Base-by-base conservation (phyloP, 1,140 invertebrate species). In the Drosophila watanabei region DNA sequence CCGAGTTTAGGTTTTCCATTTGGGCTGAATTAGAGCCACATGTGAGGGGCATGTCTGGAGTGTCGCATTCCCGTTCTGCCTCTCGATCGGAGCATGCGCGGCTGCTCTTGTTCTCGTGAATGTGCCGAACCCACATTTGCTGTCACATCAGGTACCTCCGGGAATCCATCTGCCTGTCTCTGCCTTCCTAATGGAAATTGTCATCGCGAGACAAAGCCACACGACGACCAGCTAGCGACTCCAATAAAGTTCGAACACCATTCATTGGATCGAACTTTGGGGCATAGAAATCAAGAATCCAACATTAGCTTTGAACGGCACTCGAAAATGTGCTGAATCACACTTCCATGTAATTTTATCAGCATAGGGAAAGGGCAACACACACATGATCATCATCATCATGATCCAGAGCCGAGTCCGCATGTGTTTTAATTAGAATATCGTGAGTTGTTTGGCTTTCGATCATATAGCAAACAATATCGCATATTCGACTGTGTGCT, bases 371-470 rank as follows among this genome's bases (percentile, higher is more conserved):
- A 78, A 79, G 82, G 66, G 49, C 63, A 78, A 28, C 46, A 46
- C 48, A 71, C 66, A 28, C 46, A 63, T 57, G 58, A 65, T 64
- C n/a, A 72, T 39, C 11, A 56, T 49, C 16, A 73, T 70, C 37
- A 58, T 77, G 41, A 48, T 78, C 61, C 56, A 57, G 69, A 64
- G 77, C 54, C 37, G n/a, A 37, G 78, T 64, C 75, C 69, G 81
- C 76, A 81, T 88, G 73, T 80, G 86, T 89, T 89, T 89, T 89
- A 89, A 89, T 89, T 89, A 90, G 86, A 89, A 89, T 89, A 90
- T 89, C 86, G 86, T 90, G 85, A 73, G 79, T 90, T 90, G 86
- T 90, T 89, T 89, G 82, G 86, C 82, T 91, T 91, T 90, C 75
- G 80, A 87, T 79, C 86, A 84, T 84, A 84, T 89, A 84, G 84